Percentiles rank a stretch among this genome's conserved stretches.
These are phyloP conservation scores for Cydia pomonella DNA, from an alignment of 1,140 invertebrate species.

Conservation along the genomic window DNA sequence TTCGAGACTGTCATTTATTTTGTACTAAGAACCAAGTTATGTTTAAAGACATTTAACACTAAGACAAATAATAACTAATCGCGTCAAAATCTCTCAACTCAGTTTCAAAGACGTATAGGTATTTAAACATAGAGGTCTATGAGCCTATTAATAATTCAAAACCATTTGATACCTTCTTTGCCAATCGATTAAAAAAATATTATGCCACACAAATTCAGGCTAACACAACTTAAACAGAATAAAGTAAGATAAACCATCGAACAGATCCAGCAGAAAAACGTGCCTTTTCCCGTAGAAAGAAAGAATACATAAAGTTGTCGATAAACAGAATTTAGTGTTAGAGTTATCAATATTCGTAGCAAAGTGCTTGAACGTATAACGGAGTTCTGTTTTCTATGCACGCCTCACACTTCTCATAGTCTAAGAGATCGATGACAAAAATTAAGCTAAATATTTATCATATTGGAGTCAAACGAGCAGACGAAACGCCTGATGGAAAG, in stretches of 20 bases:
- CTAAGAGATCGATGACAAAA: neutral
- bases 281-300: neutral
- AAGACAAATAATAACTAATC: no score
- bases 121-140: no score
- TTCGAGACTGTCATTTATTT: no score
- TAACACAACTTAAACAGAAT: neutral
- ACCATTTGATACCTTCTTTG: no score
- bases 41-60: no score
- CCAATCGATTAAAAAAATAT: neutral
- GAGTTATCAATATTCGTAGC: conserved; percentile 27
- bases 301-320: conserved; percentile 12
- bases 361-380: conserved; percentile 27
- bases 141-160: no score
- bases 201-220: neutral
- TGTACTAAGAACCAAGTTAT: no score
- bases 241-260: neutral
- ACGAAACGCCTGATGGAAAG: no score
- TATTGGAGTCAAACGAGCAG: no score
- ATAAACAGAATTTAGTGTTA: conserved; percentile 29
- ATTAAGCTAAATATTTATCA: no score
- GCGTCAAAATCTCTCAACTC: no score
- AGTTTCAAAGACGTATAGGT: no score
- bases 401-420: neutral
- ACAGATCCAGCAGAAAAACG: neutral
- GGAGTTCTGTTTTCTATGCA: conserved; percentile 2